Evolutionary conservation across 2,113 vertebrate species (phyloP).

Genomic region (Oceanodroma tethys): DNA sequence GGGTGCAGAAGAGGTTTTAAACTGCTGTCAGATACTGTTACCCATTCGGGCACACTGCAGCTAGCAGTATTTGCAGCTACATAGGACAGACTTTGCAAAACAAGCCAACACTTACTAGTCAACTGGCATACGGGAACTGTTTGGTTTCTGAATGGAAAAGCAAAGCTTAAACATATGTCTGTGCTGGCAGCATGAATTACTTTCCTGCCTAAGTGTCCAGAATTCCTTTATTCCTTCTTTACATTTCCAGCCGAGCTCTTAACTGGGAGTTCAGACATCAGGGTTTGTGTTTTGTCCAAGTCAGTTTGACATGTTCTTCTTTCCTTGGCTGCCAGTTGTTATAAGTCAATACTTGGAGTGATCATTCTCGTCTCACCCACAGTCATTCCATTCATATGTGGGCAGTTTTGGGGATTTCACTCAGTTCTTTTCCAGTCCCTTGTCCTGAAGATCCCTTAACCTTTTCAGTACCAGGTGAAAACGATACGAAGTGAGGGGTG

Average conservation of each 20-base stretch:
- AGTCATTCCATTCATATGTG: constrained; percentile 8
- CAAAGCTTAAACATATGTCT: constrained; percentile 48
- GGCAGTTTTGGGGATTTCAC: background rate
- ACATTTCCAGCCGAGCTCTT: constrained; percentile 40
- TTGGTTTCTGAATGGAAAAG: constrained; percentile 52
- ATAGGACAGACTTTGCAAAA: background rate
- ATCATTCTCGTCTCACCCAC: background rate
- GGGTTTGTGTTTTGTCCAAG: background rate
- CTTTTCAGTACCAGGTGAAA: background rate
- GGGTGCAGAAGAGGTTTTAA: background rate
- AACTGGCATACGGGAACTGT: background rate
- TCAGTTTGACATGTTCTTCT: constrained; percentile 35
- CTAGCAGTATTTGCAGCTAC: background rate
- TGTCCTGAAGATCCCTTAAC: constrained; percentile 23
- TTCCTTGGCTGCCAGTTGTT: constrained; percentile 12
- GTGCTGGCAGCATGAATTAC: constrained; percentile 33
- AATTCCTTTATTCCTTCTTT: constrained; percentile 46
- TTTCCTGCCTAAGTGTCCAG: constrained; percentile 38
- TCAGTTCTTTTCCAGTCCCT: background rate
- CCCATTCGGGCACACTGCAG: background rate
- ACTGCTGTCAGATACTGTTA: background rate
- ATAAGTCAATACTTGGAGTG: constrained; percentile 25
- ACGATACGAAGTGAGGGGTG: background rate
- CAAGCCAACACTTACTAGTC: background rate
- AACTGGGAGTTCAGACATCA: background rate